These are phyloP conservation scores for Muraenolepis orangiensis DNA, from an alignment of 2,797 vertebrate genomes.

Conservation along the genomic window DNA sequence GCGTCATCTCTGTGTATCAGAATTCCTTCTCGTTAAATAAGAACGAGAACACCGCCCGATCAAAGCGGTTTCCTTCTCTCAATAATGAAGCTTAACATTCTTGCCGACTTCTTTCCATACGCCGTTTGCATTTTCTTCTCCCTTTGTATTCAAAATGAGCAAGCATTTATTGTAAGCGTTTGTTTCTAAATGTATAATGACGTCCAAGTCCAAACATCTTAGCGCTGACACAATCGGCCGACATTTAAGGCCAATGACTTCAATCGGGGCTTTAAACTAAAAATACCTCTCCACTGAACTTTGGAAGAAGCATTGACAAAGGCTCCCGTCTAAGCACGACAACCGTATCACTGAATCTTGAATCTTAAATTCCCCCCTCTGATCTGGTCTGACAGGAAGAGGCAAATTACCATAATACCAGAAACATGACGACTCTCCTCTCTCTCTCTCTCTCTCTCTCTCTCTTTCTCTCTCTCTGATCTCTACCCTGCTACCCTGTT, in stretches of 20 bases:
- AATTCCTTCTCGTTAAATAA: neutral
- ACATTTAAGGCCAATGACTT: neutral
- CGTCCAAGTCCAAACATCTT: neutral
- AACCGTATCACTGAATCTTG: neutral
- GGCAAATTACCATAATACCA: neutral
- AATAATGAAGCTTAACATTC: neutral
- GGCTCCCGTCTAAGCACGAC: neutral
- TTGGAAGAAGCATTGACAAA: neutral
- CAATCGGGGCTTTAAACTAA: neutral
- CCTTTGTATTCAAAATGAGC: neutral
- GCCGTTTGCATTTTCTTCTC: no score
- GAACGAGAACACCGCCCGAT: neutral
- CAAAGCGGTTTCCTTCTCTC: neutral
- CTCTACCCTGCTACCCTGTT: no score
- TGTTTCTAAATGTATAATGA: no score
- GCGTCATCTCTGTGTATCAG: no score
- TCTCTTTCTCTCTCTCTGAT: no score
- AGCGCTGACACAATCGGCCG: neutral
- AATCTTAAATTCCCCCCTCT: no score
- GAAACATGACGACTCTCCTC: neutral
- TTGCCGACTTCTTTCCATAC: neutral
- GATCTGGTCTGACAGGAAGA: neutral
- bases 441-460: no score
- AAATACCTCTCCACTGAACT: neutral
- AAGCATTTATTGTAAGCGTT: neutral